A percentile compares a stretch with the other conserved stretches of the same genome.
Conservation (phyloP, 2,797 vertebrate species). For the Alcedo quadribrachys region DNA sequence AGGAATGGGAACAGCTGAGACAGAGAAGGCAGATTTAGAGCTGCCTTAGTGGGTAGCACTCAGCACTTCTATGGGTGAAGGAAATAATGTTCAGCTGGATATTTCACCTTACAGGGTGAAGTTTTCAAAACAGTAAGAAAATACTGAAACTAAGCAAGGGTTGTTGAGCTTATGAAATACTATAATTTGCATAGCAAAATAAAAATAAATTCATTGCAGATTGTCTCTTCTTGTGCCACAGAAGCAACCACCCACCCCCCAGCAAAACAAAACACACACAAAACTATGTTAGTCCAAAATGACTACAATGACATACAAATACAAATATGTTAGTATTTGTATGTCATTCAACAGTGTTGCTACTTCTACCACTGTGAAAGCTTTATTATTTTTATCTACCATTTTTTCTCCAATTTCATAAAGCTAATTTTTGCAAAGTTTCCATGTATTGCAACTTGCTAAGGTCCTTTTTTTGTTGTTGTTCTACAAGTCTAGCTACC, state of each 20-base stretch:
- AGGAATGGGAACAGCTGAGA: not conserved
- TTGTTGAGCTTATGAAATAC: not conserved
- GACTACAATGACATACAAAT: no score
- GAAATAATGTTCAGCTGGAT: not conserved
- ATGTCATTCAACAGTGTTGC: not conserved
- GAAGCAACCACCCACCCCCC: not conserved
- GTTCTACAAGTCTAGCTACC: not conserved
- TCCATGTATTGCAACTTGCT: not conserved
- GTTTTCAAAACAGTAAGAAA: not conserved
- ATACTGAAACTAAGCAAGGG: not conserved
- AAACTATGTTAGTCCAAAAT: not conserved
- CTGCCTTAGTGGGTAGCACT: not conserved
- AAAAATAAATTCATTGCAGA: not conserved
- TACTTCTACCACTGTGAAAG: conserved; percentile 9
- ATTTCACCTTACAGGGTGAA: not conserved
- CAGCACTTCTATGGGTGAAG: not conserved
- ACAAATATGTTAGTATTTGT: no score
- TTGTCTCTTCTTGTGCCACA: not conserved
- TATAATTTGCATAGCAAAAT: not conserved
- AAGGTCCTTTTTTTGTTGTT: not conserved
- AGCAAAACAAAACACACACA: not conserved
- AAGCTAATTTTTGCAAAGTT: not conserved
- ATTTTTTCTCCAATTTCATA: not conserved
- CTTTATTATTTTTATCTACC: not conserved
- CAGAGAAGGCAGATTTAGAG: not conserved